Conservation (phyloP, 2,888 invertebrate species). For the Petrophora chlorosata region DNA sequence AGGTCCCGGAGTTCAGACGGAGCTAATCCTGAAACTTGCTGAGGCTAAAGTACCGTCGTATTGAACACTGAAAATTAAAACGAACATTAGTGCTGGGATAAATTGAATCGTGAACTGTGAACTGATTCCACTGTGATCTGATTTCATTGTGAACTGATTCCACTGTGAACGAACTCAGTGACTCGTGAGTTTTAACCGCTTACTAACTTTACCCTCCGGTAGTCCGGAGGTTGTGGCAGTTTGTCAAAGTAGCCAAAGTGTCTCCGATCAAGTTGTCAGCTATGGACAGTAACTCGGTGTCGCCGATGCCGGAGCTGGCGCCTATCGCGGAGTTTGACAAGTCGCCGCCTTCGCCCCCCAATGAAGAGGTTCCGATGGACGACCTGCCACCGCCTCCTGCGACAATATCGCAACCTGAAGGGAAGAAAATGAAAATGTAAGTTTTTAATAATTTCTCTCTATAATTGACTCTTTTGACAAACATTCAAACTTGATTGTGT, state of each 20-base stretch:
- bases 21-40: constrained; percentile 45
- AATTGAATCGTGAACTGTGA: constrained; percentile 3
- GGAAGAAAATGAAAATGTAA: constrained; percentile 81
- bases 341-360: constrained; percentile 86
- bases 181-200: constrained; percentile 8
- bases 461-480: neutral
- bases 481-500: no score
- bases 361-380: constrained; percentile 85
- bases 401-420: constrained; percentile 82
- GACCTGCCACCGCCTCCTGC: constrained; percentile 86
- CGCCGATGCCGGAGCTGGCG: constrained; percentile 87
- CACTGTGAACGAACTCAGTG: neutral
- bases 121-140: neutral
- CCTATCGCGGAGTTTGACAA: constrained; percentile 89
- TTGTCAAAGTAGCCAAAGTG: constrained; percentile 74
- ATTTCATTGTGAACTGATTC: constrained; percentile 1
- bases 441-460: constrained; percentile 39
- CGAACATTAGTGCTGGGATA: constrained; percentile 24
- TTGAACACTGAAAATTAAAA: constrained; percentile 28
- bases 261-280: constrained; percentile 83
- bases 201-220: constrained; percentile 57
- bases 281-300: constrained; percentile 88
- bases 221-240: constrained; percentile 58
- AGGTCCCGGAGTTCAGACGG: constrained; percentile 44
- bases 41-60: constrained; percentile 37